These are phyloP conservation scores for Lordiphosa collinella DNA, from an alignment of 1,140 invertebrate genomes.

Conservation along the genomic window DNA sequence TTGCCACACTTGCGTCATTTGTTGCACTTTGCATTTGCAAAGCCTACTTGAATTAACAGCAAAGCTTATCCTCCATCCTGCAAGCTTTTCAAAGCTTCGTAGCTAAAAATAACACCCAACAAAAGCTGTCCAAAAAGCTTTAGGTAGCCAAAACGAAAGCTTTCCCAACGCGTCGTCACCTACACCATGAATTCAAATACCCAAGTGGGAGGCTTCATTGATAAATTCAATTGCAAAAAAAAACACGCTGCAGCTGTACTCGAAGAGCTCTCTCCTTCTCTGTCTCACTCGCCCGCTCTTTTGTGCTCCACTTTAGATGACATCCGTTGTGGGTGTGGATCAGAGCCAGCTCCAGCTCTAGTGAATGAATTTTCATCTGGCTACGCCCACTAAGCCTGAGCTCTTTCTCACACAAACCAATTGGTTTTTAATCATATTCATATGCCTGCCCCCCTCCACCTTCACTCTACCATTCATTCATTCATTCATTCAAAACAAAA, in stretches of 20 bases:
- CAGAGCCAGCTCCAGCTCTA: constrained; percentile 23
- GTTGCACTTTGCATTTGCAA: constrained; percentile 10
- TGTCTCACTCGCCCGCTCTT: neutral
- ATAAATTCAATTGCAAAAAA: constrained; percentile 75
- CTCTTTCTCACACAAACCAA: constrained; percentile 33
- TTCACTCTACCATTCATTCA: neutral
- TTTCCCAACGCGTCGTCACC: neutral
- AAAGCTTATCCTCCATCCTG: constrained; percentile 31
- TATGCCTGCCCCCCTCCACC: constrained; percentile 12
- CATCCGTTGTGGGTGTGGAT: constrained; percentile 37
- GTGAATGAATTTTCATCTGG: constrained; percentile 35
- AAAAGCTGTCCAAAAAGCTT: constrained; percentile 38
- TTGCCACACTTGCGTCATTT: constrained; percentile 38
- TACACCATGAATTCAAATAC: constrained; percentile 1
- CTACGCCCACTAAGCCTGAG: constrained; percentile 46
- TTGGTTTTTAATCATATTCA: constrained; percentile 70
- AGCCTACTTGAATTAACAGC: neutral
- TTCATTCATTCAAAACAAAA: constrained; percentile 56
- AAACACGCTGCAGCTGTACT: constrained; percentile 49
- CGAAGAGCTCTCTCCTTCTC: constrained; percentile 14
- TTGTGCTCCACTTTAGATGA: constrained; percentile 39
- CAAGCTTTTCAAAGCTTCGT: constrained; percentile 22
- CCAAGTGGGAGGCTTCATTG: constrained; percentile 77
- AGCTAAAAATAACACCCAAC: constrained; percentile 55
- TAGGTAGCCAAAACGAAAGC: neutral